phyloP scores from a whole-genome alignment of 2,113 vertebrate species.

The Ahaetulla prasina region DNA sequence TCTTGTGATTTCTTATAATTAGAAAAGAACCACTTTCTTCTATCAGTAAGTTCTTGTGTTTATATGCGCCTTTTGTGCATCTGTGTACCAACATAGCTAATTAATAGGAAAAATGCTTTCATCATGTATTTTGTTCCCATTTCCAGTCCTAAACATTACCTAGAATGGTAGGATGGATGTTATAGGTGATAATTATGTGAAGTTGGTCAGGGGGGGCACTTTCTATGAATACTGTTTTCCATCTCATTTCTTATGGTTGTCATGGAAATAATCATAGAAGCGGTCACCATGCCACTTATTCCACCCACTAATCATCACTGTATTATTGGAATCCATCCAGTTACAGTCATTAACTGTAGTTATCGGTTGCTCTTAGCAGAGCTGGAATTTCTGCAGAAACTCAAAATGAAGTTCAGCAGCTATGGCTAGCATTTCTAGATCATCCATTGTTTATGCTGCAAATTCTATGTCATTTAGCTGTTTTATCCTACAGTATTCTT shows the following conservation, averaged over 20 bases:
- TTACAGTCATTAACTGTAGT: neutral
- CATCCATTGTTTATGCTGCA: neutral
- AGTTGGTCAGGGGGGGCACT: neutral
- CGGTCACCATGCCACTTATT: neutral
- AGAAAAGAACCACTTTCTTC: neutral
- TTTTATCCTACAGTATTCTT: neutral
- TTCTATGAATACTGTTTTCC: constrained; percentile 1
- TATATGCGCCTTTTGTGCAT: neutral
- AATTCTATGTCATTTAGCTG: neutral
- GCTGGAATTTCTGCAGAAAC: neutral
- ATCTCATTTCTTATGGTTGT: neutral
- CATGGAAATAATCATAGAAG: neutral
- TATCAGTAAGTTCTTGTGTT: neutral
- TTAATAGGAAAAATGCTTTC: neutral
- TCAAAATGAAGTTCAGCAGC: neutral
- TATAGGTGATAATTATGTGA: neutral
- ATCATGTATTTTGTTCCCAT: neutral
- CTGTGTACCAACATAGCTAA: neutral
- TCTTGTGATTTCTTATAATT: neutral
- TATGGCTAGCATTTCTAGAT: neutral
- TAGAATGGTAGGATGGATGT: neutral
- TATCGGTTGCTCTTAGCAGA: neutral
- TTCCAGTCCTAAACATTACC: neutral
- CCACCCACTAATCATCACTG: constrained; percentile 12
- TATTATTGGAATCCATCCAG: neutral